Percentiles rank a stretch among this genome's conserved stretches.
Conservation (phyloP, 2,888 invertebrate species). For the Dichetophora obliterata region DNA sequence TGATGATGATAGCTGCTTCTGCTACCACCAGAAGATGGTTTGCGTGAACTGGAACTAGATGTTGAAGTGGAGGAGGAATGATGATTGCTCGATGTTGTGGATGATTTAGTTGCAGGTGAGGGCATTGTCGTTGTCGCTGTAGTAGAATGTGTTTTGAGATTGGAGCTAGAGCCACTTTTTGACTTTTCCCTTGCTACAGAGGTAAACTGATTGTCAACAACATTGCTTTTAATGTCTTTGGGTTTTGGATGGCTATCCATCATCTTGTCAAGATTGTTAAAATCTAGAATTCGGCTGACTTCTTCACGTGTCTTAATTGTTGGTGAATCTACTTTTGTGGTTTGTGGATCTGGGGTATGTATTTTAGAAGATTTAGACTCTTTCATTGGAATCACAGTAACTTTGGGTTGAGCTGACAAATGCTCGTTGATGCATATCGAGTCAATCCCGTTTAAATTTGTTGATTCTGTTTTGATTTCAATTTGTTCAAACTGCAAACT, state of each 20-base stretch:
- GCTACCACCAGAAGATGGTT: constrained; percentile 34
- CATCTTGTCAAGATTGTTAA: constrained; percentile 48
- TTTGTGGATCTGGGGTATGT: constrained; percentile 4
- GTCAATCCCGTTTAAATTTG: constrained; percentile 15
- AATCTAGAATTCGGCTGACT: constrained; percentile 65
- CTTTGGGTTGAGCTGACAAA: neutral
- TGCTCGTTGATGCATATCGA: neutral
- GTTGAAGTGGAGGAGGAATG: constrained; percentile 46
- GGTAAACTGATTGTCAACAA: neutral
- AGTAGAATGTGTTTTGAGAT: constrained; percentile 4
- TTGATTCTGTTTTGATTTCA: constrained; percentile 3
- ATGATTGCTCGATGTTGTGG: constrained; percentile 46
- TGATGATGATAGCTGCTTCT: constrained; percentile 53
- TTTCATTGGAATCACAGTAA: constrained; percentile 9
- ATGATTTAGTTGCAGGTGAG: constrained; percentile 56
- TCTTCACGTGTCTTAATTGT: constrained; percentile 62
- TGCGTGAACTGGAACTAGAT: constrained; percentile 25
- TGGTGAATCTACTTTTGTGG: constrained; percentile 45
- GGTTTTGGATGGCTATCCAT: constrained; percentile 31
- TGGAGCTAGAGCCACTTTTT: constrained; percentile 32
- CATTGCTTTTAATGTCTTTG: constrained; percentile 30
- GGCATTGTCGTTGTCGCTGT: constrained; percentile 54
- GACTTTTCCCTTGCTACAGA: constrained; percentile 44
- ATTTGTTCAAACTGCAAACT: neutral
- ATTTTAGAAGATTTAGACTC: constrained; percentile 27